Conservation (phyloP, 2,113 vertebrate genomes). For the Tringa solitaria region DNA sequence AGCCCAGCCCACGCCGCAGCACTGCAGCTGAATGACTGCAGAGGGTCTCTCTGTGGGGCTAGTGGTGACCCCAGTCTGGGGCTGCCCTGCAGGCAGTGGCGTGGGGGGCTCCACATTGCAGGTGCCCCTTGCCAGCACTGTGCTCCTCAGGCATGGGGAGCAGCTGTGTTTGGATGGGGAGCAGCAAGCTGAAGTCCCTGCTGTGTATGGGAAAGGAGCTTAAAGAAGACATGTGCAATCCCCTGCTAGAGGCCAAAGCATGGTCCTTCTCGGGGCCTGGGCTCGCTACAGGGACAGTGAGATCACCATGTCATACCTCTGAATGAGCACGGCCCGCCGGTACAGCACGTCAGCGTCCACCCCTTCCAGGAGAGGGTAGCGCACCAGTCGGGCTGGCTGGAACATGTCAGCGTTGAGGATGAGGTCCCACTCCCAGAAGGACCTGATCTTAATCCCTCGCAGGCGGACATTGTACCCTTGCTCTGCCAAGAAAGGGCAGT, state of each 20-base stretch:
- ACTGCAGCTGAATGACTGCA: neutral
- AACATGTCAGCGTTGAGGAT: slow-evolving; percentile 88
- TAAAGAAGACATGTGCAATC: neutral
- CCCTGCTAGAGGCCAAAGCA: neutral
- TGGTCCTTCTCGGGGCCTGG: accelerated
- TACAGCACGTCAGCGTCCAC: slow-evolving; percentile 83
- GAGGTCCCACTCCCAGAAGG: slow-evolving; percentile 88
- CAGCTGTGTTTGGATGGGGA: neutral
- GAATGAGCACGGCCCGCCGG: slow-evolving; percentile 85
- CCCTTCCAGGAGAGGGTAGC: slow-evolving; percentile 92
- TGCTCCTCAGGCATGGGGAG: neutral
- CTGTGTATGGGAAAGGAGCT: neutral
- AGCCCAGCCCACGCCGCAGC: accelerated
- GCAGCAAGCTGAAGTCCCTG: neutral
- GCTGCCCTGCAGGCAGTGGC: neutral
- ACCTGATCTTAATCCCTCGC: slow-evolving; percentile 90
- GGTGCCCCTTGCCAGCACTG: neutral
- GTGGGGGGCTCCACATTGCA: neutral
- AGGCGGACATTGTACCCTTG: slow-evolving; percentile 92
- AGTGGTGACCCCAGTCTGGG: neutral
- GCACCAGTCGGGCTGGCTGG: slow-evolving; percentile 86
- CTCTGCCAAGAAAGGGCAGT: slow-evolving; percentile 68
- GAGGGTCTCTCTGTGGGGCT: neutral
- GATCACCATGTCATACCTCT: slow-evolving; percentile 75
- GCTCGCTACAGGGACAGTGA: accelerated